Evolutionary conservation across 2,888 invertebrate genomes (phyloP).

Genomic region (Pelosia muscerda): DNA sequence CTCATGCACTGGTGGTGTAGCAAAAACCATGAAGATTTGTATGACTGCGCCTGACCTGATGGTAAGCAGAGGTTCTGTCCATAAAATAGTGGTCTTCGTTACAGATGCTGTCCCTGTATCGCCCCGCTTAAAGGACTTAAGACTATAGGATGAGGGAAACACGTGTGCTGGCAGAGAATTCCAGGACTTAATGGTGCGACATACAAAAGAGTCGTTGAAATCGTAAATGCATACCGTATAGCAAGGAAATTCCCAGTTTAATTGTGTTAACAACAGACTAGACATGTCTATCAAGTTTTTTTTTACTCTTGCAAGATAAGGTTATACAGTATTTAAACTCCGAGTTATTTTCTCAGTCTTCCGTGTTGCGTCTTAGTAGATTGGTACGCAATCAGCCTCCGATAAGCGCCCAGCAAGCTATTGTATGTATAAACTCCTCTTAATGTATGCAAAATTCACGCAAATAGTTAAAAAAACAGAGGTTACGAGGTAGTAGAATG

Average conservation of each 20-base stretch:
- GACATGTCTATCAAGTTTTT: slow-evolving; percentile 4
- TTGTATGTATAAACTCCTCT: background rate
- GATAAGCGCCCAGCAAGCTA: slow-evolving; percentile 7
- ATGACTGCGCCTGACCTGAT: too few species aligned
- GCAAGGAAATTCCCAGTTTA: slow-evolving; percentile 6
- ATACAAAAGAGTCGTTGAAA: too few species aligned
- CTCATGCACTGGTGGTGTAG: too few species aligned
- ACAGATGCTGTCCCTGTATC: too few species aligned
- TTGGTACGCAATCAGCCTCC: background rate
- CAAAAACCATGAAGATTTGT: too few species aligned
- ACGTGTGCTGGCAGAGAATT: too few species aligned
- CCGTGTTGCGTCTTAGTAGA: slow-evolving; percentile 8
- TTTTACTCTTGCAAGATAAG: slow-evolving; percentile 19
- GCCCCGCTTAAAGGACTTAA: too few species aligned
- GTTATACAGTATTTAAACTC: slow-evolving; percentile 12
- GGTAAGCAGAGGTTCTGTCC: too few species aligned
- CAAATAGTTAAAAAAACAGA: slow-evolving; percentile 4
- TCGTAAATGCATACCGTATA: slow-evolving; percentile 4
- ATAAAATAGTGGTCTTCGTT: too few species aligned
- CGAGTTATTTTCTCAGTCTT: slow-evolving; percentile 13
- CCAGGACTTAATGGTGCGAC: too few species aligned
- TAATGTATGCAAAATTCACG: background rate
- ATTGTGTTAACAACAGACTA: slow-evolving; percentile 11
- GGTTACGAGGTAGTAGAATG: slow-evolving; percentile 1
- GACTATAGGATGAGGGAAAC: too few species aligned